Conservation (phyloP, 2,888 invertebrate species). For the Nemotelus nigrinus region DNA sequence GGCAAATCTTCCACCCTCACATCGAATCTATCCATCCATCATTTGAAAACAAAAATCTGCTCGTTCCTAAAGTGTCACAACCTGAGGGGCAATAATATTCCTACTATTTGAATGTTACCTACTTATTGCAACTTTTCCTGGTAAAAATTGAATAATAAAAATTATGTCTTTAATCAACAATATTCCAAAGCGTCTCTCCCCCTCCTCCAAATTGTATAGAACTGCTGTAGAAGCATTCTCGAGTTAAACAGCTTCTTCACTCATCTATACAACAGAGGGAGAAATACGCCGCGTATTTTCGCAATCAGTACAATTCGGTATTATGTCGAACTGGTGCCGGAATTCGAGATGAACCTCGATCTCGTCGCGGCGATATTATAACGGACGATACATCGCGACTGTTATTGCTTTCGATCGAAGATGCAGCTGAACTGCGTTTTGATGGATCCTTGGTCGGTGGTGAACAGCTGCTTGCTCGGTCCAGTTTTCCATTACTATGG, state of each 20-base stretch:
- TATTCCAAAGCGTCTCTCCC: too few relatives aligned
- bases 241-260: background rate
- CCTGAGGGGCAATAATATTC: too few relatives aligned
- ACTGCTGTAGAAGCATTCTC: too few relatives aligned
- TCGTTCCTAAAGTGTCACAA: too few relatives aligned
- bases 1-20: too few relatives aligned
- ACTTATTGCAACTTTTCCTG: too few relatives aligned
- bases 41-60: too few relatives aligned
- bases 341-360: conserved; percentile 63
- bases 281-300: background rate
- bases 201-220: too few relatives aligned
- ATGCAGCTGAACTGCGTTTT: conserved; percentile 63
- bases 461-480: conserved; percentile 69
- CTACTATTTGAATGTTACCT: too few relatives aligned
- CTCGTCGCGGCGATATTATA: conserved; percentile 50
- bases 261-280: conserved; percentile 11
- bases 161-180: too few relatives aligned
- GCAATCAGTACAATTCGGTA: conserved; percentile 53
- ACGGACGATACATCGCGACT: conserved; percentile 57
- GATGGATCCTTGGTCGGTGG: conserved; percentile 61
- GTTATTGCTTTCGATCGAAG: conserved; percentile 61
- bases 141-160: too few relatives aligned
- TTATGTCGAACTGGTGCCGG: conserved; percentile 61
- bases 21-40: too few relatives aligned
- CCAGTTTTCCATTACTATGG: conserved; percentile 75